Evolutionary conservation across 2,797 vertebrate species (phyloP), one percentile per base, ranked within the genome.

Genomic region (Etheostoma perlongum): DNA sequence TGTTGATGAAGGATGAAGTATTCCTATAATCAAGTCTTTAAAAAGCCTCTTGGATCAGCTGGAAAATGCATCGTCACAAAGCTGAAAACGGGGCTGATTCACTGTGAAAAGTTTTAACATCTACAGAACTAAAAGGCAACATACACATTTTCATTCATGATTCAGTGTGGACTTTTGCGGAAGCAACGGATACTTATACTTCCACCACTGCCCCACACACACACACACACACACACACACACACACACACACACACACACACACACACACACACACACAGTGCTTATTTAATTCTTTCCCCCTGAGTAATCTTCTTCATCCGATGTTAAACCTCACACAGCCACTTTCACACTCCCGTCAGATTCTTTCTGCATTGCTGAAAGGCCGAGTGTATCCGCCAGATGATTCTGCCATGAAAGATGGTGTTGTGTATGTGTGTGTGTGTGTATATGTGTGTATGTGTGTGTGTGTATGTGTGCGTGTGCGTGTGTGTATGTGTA

Each of bases 261-360:
- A 23, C 47, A 58, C 53, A 52, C 52, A 47, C 44, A 36, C n/a
- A 42, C 36, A 70, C 72, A 66, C 21, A 54, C 16, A 48, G 47
- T 16, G 13, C 58, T 64, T 55, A n/a, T 85, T 79, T 60, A 15
- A 47, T 69, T 76, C 55, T 78, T 76, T 54, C 27, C 70, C 54
- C 52, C 30, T 76, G 69, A 87, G 74, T 85, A 80, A 88, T 82
- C 65, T 72, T 79, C 83, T 60, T 82, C 76, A 68, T 87, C 80
- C 52, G n/a, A 80, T 5, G 74, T 72, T 79, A 67, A 86, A 88
- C 78, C 85, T 78, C 81, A 72, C 81, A 82, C 73, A 48, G 78
- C 3, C 23, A 72, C 78, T 85, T 86, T 85, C 85, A 86, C 89
- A 62, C 73, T 78, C 65, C 84, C 48, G 87, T 88, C 87, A 84